A percentile compares a stretch with the other conserved stretches of the same genome.
phyloP scores from a whole-genome alignment of 2,888 invertebrate species.

The Dolomedes plantarius region DNA sequence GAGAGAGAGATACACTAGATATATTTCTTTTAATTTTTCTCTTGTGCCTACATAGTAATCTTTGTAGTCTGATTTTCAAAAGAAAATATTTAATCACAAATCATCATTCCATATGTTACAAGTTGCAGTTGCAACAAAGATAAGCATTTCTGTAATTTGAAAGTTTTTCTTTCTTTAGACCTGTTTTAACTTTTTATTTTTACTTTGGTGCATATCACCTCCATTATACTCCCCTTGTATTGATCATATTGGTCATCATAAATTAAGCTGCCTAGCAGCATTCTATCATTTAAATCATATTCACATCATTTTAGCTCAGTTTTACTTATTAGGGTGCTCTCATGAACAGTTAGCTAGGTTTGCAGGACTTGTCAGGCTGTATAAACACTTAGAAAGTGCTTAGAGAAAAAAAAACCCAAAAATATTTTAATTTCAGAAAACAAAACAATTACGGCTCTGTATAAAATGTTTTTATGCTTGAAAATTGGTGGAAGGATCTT shows the following conservation, averaged over 20 bases:
- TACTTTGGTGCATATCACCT: not conserved
- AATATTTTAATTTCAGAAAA: slow-evolving; percentile 40
- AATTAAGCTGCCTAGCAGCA: not conserved
- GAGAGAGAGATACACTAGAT: no score
- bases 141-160: no score
- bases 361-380: slow-evolving; percentile 69
- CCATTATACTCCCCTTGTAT: not conserved
- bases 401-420: slow-evolving; percentile 19
- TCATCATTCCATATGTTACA: no score
- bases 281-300: not conserved
- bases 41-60: no score
- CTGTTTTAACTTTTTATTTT: no score
- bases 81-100: no score
- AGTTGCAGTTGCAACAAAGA: no score
- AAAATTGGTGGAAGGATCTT: slow-evolving; percentile 37
- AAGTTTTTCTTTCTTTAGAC: no score
- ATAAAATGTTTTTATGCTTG: slow-evolving; percentile 35
- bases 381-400: slow-evolving; percentile 46
- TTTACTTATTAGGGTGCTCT: slow-evolving; percentile 11
- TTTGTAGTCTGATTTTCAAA: no score
- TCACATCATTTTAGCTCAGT: not conserved
- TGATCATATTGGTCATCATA: slow-evolving; percentile 8
- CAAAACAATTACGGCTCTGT: slow-evolving; percentile 12
- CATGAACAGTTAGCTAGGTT: slow-evolving; percentile 34
- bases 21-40: no score